phyloP scores from a whole-genome alignment of 1,140 invertebrate genomes.

The Homalodisca vitripennis region DNA sequence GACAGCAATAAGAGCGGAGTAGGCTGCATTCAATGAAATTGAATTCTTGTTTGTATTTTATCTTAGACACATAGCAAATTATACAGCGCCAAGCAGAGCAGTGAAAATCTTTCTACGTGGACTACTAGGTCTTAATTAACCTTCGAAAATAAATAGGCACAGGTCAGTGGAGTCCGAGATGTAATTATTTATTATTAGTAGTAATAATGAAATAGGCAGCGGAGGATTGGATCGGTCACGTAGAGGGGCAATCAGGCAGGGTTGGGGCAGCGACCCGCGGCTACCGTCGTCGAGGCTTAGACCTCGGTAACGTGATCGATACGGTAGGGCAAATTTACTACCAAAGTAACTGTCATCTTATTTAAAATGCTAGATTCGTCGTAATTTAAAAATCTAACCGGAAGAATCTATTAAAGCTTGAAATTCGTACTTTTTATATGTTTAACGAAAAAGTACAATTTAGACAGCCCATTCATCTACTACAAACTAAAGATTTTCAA shows the following conservation, averaged over 20 bases:
- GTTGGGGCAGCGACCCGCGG: no score
- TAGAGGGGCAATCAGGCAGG: no score
- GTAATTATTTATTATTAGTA: slow-evolving; percentile 27
- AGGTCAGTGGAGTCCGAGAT: neutral
- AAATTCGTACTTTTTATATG: no score
- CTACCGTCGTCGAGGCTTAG: neutral
- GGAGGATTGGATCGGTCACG: slow-evolving; percentile 1
- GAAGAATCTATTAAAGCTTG: no score
- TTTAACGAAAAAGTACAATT: no score
- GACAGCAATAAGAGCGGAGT: slow-evolving; percentile 15
- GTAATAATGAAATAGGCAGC: slow-evolving; percentile 7
- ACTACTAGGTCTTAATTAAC: slow-evolving; percentile 24
- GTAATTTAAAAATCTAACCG: no score
- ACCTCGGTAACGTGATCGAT: neutral
- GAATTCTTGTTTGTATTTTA: slow-evolving; percentile 24
- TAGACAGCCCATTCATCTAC: no score
- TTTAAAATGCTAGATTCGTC: no score
- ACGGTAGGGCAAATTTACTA: no score
- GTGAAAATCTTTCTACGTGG: slow-evolving; percentile 10
- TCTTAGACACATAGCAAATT: slow-evolving; percentile 11
- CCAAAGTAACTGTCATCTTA: no score
- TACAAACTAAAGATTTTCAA: no score
- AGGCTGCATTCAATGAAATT: slow-evolving; percentile 24
- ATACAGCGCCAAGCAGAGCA: neutral
- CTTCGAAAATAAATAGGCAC: slow-evolving; percentile 19